Evolutionary conservation across 64 coral and sea anemone genomes (phyloP).

Genomic region (Trachythela sp.): DNA sequence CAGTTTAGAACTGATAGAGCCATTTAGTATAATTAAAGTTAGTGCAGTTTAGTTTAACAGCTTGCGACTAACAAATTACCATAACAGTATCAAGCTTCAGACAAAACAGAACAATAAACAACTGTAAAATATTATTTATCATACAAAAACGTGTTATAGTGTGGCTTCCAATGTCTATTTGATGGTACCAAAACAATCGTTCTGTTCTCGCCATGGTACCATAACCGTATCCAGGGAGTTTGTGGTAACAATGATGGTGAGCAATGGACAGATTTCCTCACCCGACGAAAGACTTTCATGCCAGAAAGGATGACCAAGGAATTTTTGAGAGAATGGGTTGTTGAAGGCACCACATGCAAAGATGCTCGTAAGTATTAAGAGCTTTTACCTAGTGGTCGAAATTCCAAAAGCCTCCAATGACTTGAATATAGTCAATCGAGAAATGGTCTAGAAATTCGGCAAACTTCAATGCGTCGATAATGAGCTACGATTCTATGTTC

Average conservation of each 20-base stretch:
- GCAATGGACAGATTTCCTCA: neutral
- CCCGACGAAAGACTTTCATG: neutral
- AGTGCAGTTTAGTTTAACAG: too few relatives aligned
- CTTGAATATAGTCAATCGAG: too few relatives aligned
- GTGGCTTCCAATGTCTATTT: neutral
- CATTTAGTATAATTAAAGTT: too few relatives aligned
- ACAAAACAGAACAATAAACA: too few relatives aligned
- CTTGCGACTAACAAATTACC: too few relatives aligned
- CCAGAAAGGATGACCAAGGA: neutral
- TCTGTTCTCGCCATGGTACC: neutral
- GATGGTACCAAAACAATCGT: neutral
- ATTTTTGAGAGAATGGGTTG: constrained; percentile 6
- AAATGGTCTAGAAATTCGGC: too few relatives aligned
- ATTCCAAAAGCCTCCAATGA: too few relatives aligned
- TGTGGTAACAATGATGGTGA: constrained; percentile 21
- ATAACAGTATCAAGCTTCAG: too few relatives aligned
- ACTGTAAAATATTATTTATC: too few relatives aligned
- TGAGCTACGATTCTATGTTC: too few relatives aligned
- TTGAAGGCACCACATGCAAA: neutral
- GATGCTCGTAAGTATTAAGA: neutral
- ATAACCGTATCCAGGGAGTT: neutral
- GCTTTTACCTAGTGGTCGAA: neutral
- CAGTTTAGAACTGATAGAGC: too few relatives aligned
- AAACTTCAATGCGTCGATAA: too few relatives aligned
- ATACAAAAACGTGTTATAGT: neutral